These are phyloP conservation scores for Vidua chalybeata DNA, from an alignment of 2,113 vertebrate species.

Conservation along the genomic window DNA sequence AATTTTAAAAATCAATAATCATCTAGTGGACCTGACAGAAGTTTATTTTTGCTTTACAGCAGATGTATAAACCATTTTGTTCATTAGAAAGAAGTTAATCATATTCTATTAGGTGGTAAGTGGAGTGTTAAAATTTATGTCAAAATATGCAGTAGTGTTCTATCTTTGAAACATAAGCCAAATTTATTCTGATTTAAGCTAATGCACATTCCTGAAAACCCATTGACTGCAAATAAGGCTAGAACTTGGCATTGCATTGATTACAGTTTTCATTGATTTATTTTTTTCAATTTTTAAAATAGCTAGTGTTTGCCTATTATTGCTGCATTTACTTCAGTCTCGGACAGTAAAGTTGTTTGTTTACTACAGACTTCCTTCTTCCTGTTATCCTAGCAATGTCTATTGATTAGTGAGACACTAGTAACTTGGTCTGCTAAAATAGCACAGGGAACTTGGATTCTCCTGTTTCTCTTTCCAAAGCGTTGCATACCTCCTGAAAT, in stretches of 20 bases:
- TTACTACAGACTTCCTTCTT: background rate
- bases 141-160: background rate
- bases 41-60: background rate
- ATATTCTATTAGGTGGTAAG: constrained; percentile 11
- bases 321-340: background rate
- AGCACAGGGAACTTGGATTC: background rate
- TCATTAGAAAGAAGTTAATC: background rate
- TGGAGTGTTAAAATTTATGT: constrained; percentile 10
- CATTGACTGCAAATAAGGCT: background rate
- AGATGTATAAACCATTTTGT: background rate
- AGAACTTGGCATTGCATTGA: background rate
- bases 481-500: background rate
- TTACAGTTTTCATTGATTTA: background rate
- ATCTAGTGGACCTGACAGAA: background rate
- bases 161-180: background rate
- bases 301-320: background rate
- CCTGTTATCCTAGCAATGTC: background rate
- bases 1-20: background rate
- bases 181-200: constrained; percentile 7
- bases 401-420: background rate
- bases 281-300: background rate
- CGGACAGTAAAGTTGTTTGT: background rate
- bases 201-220: background rate
- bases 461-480: background rate
- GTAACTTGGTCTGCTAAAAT: background rate